Base-by-base conservation (phyloP, 2,888 invertebrate genomes). In the Drosophila phalerata region DNA sequence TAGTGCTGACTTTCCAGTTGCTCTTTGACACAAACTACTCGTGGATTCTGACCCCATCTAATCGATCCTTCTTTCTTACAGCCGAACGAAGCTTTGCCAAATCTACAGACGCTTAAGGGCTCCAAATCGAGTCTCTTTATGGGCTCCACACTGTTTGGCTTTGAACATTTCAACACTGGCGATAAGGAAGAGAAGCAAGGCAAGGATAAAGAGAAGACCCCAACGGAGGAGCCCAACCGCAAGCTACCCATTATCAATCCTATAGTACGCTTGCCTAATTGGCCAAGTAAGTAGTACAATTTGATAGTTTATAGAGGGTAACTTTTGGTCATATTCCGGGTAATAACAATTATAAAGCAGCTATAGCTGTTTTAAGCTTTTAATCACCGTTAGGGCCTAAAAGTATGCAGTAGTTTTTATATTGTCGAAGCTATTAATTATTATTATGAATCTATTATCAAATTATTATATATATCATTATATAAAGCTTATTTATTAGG, bases 161-260 rank as follows among this genome's bases (percentile, higher is more conserved):
- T 92, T 25, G 92, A 92, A 72, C 89, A 92, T 11, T 92, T 92
- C 3, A 66, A 51, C 28, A 38, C 68, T 0, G 70, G 67, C 38
- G 93, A 92, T 28, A 84, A 90, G 17, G 93, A 92, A 15, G 93
- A 93, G 0, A 91, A 90, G 57, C 87, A 91, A 32, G 72, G 76
- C 63, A 91, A 93, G 57, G 92, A 93, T 66, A 92, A 82, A 32
- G 90, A 90, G 38, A 83, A 79, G n/a, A 80, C 86, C 9, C 76
- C 78, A 3, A 56, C 67, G 30, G 93, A 94, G 0, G 94, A 94
- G 55, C 94, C 95, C 17, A 94, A 94, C 13, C 97, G 96, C 87
- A 95, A 95, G 73, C 93, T 98, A 57, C 98, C 98, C 1, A 98
- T 98, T 73, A 98, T 98, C 78, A 98, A 98, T 93, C 98, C 98